Base-by-base conservation (phyloP, 2,113 vertebrate species). In the Eulacestoma nigropectus region DNA sequence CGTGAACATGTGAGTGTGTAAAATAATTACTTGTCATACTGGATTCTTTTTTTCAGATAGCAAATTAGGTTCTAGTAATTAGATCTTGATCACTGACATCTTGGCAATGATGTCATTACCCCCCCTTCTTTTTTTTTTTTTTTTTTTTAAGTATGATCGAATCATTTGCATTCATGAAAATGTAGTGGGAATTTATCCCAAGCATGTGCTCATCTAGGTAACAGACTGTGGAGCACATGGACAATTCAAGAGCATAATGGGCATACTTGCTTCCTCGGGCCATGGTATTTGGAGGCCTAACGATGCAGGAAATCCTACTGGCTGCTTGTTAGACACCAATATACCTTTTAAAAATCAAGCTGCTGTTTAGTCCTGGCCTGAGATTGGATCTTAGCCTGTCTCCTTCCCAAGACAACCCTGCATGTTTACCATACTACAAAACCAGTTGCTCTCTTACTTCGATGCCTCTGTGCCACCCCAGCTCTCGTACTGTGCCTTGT, bases 11-110 rank as follows among this genome's bases (percentile, higher is more conserved):
- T 33, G 42, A 67, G 39, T 37, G 16, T 89, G 64, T 35, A 67
- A 95, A 94, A 86, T 89, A 90, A 93, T 94, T 70, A 41, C 79
- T 81, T 91, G 55, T 94, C n/a, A 41, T 22, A 20, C 37, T 57
- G 39, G 15, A 6, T 47, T 60, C 4, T 44, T 60, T 85, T 84
- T 81, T 63, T 68, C 42, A 86, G 63, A 52, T 37, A 83, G 78
- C 12, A 85, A 50, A 88, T 88, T 63, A 84, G 26, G 22, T 91
- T 79, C 70, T 69, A 33, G 18, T 83, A 85, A 83, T 94, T 77
- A 67, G 30, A 12, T 77, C 79, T 83, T 90, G 55, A 67, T 89
- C 55, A 50, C 59, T 57, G 67, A 73, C 70, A 69, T 69, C 30
- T 63, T 77, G 63, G 35, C 47, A 77, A 46, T 76, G 42, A 25